Evolutionary conservation across 2,797 vertebrate genomes (phyloP).

Genomic region (Pygocentrus nattereri): DNA sequence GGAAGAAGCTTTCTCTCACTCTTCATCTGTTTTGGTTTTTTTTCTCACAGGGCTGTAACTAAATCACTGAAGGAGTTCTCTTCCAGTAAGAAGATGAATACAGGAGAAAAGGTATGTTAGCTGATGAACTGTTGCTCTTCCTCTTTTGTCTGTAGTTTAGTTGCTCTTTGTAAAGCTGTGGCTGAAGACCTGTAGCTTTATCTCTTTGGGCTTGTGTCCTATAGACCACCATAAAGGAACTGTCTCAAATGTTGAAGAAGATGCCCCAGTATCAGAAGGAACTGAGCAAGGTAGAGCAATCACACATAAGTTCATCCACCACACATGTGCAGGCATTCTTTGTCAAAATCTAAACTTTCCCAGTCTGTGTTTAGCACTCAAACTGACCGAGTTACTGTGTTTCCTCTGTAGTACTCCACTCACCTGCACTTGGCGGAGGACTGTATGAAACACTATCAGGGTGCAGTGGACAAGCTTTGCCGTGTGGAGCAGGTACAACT

Average conservation of each 20-base stretch:
- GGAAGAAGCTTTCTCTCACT: background rate
- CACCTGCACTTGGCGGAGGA: slow-evolving; percentile 97
- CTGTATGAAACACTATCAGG: slow-evolving; percentile 99
- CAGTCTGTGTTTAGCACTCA: background rate
- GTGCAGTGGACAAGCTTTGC: slow-evolving; percentile 96
- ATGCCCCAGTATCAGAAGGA: slow-evolving; percentile 99
- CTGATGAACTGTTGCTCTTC: background rate
- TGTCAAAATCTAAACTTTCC: background rate
- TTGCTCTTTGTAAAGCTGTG: background rate
- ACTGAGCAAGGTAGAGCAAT: slow-evolving; percentile 90
- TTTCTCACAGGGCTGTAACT: slow-evolving; percentile 88
- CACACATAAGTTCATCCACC: background rate
- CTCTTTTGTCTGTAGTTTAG: background rate
- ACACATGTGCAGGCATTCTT: background rate
- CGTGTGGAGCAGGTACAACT: slow-evolving; percentile 93
- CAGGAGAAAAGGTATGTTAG: slow-evolving; percentile 92
- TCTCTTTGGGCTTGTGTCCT: slow-evolving; percentile 47
- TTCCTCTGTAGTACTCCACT: slow-evolving; percentile 88
- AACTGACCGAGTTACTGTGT: slow-evolving; percentile 28
- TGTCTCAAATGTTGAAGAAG: slow-evolving; percentile 98
- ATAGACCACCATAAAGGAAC: slow-evolving; percentile 95
- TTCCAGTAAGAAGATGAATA: slow-evolving; percentile 98
- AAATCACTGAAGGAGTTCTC: slow-evolving; percentile 98
- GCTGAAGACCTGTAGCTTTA: background rate
- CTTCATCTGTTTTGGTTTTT: background rate